Percentiles rank a stretch among this genome's conserved stretches.
phyloP scores from a whole-genome alignment of 2,888 invertebrate genomes.

The Girardia tigrina region DNA sequence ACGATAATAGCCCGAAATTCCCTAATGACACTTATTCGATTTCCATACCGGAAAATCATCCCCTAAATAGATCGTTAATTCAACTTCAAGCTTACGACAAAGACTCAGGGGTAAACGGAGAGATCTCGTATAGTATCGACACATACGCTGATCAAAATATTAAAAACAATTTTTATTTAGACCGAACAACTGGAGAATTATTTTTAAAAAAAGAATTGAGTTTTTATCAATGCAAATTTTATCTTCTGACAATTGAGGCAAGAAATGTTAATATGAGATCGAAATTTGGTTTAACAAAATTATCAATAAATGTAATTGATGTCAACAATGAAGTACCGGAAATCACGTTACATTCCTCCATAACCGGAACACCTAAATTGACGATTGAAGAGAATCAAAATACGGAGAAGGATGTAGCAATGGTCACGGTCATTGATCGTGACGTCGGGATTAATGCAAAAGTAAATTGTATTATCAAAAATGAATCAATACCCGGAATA shows the following conservation, averaged over 20 bases:
- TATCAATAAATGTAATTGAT: conserved; percentile 14
- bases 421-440: conserved; percentile 17
- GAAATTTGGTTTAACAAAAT: not conserved
- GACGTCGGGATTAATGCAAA: not conserved
- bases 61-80: not conserved
- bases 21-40: not conserved
- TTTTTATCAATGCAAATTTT: not conserved
- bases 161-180: not conserved
- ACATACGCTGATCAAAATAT: not conserved
- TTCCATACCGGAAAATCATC: not conserved
- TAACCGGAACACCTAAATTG: not conserved
- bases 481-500: not conserved
- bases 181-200: conserved; percentile 12
- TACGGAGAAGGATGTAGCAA: not conserved
- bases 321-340: conserved; percentile 26
- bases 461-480: not conserved
- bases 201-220: not conserved
- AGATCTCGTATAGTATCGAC: conserved; percentile 6
- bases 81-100: not conserved
- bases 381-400: conserved; percentile 21
- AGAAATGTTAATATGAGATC: conserved; percentile 7
- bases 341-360: not conserved
- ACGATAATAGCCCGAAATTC: conserved; percentile 23
- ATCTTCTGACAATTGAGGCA: not conserved
- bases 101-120: conserved; percentile 10